Evolutionary conservation across 1,140 invertebrate genomes (phyloP).

Genomic region (Dolichoris vasculosae): DNA sequence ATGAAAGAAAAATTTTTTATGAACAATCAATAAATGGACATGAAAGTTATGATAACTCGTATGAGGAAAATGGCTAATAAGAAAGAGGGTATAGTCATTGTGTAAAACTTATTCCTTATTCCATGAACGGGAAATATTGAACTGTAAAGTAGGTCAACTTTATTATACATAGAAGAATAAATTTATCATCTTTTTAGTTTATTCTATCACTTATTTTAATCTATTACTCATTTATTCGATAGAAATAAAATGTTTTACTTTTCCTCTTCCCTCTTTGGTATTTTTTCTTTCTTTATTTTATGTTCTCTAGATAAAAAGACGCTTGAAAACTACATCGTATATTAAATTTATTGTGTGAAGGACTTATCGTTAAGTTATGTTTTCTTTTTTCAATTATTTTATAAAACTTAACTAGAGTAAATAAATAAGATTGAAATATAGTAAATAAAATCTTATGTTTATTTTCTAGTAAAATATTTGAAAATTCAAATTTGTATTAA

Average conservation of each 20-base stretch:
- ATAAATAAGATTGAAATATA: no score
- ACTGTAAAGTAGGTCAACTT: slow-evolving; percentile 3
- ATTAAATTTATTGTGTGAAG: no score
- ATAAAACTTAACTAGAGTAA: no score
- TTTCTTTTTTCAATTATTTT: no score
- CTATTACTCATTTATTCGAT: not conserved
- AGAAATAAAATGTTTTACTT: not conserved
- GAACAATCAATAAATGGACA: no score
- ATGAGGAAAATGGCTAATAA: not conserved
- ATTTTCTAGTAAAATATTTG: no score
- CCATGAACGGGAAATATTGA: not conserved
- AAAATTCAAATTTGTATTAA: no score
- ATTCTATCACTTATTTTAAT: not conserved
- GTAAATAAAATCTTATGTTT: no score
- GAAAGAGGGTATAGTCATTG: not conserved
- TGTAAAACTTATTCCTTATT: not conserved
- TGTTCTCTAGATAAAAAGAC: no score
- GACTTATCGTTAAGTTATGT: no score
- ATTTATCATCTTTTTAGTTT: not conserved
- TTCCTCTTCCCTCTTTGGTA: not conserved
- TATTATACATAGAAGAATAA: not conserved
- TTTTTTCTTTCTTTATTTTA: no score
- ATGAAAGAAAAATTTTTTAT: not conserved
- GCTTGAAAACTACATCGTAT: no score
- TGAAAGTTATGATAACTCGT: not conserved